These are phyloP conservation scores for Ormia ochracea DNA, from an alignment of 2,888 invertebrate genomes.

Conservation along the genomic window DNA sequence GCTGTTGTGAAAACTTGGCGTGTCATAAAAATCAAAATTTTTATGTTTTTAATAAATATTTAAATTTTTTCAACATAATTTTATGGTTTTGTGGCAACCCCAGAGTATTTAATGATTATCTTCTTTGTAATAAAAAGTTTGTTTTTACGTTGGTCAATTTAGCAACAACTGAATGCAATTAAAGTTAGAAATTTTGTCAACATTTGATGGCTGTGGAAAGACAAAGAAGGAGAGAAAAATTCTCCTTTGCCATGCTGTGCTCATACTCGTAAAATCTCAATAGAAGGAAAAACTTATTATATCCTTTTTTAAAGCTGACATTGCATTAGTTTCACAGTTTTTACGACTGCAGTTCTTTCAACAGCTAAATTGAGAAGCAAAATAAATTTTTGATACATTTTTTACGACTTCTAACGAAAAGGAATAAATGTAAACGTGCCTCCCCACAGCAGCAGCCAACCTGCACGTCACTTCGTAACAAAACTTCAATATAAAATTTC, in stretches of 20 bases:
- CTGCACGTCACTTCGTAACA: background rate
- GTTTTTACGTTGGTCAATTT: slow-evolving; percentile 20
- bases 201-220: slow-evolving; percentile 11
- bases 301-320: slow-evolving; percentile 45
- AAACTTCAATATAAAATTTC: slow-evolving; percentile 21
- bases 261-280: slow-evolving; percentile 16
- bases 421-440: slow-evolving; percentile 18
- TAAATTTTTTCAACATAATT: slow-evolving; percentile 6
- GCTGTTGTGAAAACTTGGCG: background rate
- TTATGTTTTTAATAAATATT: background rate
- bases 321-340: slow-evolving; percentile 35
- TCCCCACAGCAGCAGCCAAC: background rate
- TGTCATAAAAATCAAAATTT: background rate
- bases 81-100: background rate
- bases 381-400: slow-evolving; percentile 38
- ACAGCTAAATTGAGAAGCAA: slow-evolving; percentile 8
- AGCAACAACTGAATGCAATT: slow-evolving; percentile 19
- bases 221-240: background rate
- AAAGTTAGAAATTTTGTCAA: slow-evolving; percentile 21
- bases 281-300: slow-evolving; percentile 18
- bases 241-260: background rate
- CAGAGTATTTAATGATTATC: slow-evolving; percentile 11
- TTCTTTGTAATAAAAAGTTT: slow-evolving; percentile 16
- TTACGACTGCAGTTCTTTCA: slow-evolving; percentile 38
- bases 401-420: slow-evolving; percentile 30